These are phyloP conservation scores for Vultur gryphus DNA, from an alignment of 2,797 vertebrate species.

Conservation along the genomic window DNA sequence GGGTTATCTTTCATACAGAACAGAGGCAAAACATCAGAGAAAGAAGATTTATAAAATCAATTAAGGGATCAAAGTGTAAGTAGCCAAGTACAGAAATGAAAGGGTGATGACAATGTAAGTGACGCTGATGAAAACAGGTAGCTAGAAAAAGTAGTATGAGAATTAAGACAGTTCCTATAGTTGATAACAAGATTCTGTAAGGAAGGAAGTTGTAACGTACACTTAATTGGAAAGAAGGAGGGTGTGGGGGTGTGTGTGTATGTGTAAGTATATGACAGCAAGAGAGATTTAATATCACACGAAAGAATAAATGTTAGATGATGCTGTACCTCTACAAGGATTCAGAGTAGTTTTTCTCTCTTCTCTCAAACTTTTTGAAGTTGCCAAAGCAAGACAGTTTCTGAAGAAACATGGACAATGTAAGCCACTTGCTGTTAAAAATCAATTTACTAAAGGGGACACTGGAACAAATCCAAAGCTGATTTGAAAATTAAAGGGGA, in stretches of 20 bases:
- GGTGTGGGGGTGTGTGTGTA: neutral
- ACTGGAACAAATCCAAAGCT: slow-evolving; percentile 57
- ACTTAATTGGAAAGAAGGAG: neutral
- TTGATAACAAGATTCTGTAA: neutral
- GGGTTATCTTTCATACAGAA: neutral
- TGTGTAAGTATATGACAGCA: neutral
- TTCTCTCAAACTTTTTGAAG: neutral
- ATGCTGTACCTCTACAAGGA: neutral
- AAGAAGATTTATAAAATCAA: neutral
- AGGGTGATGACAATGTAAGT: neutral
- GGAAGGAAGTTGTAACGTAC: neutral
- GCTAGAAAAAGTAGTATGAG: neutral
- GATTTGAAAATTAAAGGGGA: slow-evolving; percentile 66
- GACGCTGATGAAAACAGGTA: neutral
- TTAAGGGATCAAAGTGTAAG: neutral
- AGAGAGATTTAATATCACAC: neutral
- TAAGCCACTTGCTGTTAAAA: slow-evolving; percentile 54
- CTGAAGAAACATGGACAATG: slow-evolving; percentile 8
- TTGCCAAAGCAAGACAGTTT: neutral
- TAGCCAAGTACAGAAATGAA: neutral
- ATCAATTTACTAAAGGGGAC: slow-evolving; percentile 63
- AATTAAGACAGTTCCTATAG: neutral
- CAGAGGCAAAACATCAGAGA: neutral
- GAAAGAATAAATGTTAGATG: neutral
- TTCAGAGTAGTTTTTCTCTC: neutral